Evolutionary conservation across 2,888 invertebrate genomes (phyloP).

Genomic region (Timema cristinae): DNA sequence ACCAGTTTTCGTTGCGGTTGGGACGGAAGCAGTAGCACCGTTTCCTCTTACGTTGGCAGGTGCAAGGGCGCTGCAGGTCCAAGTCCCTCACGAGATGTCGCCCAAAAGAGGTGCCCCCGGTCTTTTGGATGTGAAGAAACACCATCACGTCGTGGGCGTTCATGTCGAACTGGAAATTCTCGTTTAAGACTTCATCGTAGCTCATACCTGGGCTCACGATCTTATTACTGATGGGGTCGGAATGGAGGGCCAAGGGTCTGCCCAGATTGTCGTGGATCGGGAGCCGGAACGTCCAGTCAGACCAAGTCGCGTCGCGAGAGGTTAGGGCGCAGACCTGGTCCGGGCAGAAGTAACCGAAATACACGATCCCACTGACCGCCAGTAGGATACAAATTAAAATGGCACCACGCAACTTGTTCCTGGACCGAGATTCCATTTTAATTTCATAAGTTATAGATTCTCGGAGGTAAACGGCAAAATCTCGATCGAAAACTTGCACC

Average conservation of each 20-base stretch:
- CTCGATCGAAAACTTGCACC: slow-evolving; percentile 76
- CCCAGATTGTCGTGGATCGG: slow-evolving; percentile 51
- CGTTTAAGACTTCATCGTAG: slow-evolving; percentile 81
- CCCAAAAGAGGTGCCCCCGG: slow-evolving; percentile 97
- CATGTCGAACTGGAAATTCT: slow-evolving; percentile 84
- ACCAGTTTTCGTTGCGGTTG: slow-evolving; percentile 91
- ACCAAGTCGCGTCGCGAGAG: slow-evolving; percentile 34
- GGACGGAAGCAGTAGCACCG: slow-evolving; percentile 90
- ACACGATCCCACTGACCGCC: slow-evolving; percentile 80
- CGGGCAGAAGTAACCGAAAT: slow-evolving; percentile 85
- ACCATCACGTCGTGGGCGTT: slow-evolving; percentile 96
- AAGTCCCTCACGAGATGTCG: slow-evolving; percentile 93
- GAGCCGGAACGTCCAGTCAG: slow-evolving; percentile 38
- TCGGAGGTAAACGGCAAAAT: slow-evolving; percentile 72
- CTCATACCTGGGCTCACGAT: slow-evolving; percentile 57
- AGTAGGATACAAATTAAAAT: slow-evolving; percentile 74
- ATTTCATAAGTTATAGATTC: slow-evolving; percentile 65
- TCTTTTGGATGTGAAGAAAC: slow-evolving; percentile 98
- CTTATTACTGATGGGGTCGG: slow-evolving; percentile 36
- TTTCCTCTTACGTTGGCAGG: slow-evolving; percentile 84
- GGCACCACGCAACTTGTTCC: slow-evolving; percentile 65
- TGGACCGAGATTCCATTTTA: slow-evolving; percentile 72
- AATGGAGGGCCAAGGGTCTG: slow-evolving; percentile 46
- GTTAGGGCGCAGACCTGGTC: slow-evolving; percentile 63
- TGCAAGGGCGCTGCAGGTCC: slow-evolving; percentile 87